A percentile compares a stretch with the other conserved stretches of the same genome.
phyloP scores from a whole-genome alignment of 2,113 vertebrate species.

The Solea solea region DNA sequence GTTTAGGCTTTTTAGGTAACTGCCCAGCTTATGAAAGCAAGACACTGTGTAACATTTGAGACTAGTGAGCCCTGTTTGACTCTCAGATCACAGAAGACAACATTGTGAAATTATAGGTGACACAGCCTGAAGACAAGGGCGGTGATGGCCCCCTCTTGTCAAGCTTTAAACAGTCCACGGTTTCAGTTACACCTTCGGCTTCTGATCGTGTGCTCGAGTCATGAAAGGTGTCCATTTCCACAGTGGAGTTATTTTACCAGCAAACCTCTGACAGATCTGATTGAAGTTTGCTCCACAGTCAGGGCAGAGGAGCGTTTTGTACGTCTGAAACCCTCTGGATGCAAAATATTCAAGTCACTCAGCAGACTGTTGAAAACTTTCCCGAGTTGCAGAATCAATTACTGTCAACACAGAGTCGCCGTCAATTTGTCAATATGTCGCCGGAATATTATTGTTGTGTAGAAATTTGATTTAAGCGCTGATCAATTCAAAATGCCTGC shows the following conservation, averaged over 20 bases:
- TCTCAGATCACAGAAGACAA: constrained; percentile 34
- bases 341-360: neutral
- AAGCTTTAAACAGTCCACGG: constrained; percentile 1
- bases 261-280: constrained; percentile 1
- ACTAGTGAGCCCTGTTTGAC: neutral
- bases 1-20: too few relatives aligned
- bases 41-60: too few relatives aligned
- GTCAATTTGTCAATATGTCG: neutral
- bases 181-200: constrained; percentile 26
- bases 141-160: neutral
- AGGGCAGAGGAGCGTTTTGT: neutral
- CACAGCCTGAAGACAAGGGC: neutral
- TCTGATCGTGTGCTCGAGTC: constrained; percentile 4
- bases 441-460: neutral
- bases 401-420: constrained; percentile 5
- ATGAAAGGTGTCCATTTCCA: constrained; percentile 33
- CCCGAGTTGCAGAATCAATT: neutral
- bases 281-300: neutral
- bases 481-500: neutral
- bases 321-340: neutral
- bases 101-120: neutral
- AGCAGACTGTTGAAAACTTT: neutral
- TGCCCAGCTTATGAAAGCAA: too few relatives aligned
- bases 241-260: constrained; percentile 13
- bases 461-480: neutral